Conservation (phyloP, 2,113 vertebrate species). For the Gasterosteus nipponicus region DNA sequence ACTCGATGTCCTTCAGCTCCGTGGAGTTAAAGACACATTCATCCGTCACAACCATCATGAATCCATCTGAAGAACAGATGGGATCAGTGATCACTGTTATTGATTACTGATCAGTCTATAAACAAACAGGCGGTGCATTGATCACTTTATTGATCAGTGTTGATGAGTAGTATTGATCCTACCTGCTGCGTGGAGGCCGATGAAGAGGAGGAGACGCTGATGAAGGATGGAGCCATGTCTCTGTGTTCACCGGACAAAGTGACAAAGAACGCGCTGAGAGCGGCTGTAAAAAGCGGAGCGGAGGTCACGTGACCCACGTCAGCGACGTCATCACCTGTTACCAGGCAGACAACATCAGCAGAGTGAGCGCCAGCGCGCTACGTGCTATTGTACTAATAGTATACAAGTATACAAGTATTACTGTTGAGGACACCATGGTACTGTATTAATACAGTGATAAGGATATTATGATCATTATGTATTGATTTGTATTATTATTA, state of each 20-base stretch:
- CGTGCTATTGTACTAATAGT: too few species aligned
- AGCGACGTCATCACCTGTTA: slow-evolving; percentile 40
- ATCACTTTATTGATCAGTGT: background rate
- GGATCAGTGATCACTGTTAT: background rate
- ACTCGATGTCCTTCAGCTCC: slow-evolving; percentile 47
- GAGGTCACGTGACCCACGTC: slow-evolving; percentile 35
- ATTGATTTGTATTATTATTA: too few species aligned
- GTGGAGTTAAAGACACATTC: slow-evolving; percentile 58
- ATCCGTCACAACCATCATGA: accelerated
- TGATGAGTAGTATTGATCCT: background rate
- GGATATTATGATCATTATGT: too few species aligned
- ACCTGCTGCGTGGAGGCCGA: slow-evolving; percentile 45
- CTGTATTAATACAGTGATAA: too few species aligned
- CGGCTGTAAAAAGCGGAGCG: slow-evolving; percentile 10
- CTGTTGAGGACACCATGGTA: too few species aligned
- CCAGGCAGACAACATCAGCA: slow-evolving; percentile 28
- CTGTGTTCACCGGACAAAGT: slow-evolving; percentile 9
- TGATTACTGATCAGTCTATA: background rate
- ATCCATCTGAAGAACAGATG: slow-evolving; percentile 50
- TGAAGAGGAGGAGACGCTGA: slow-evolving; percentile 41
- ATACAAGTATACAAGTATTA: too few species aligned
- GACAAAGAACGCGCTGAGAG: slow-evolving; percentile 7
- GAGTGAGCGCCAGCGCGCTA: too few species aligned
- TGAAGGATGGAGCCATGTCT: slow-evolving; percentile 42
- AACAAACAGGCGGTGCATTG: background rate